These are phyloP conservation scores for Pachypeltis micranthus DNA, from an alignment of 1,140 invertebrate genomes.

Conservation along the genomic window DNA sequence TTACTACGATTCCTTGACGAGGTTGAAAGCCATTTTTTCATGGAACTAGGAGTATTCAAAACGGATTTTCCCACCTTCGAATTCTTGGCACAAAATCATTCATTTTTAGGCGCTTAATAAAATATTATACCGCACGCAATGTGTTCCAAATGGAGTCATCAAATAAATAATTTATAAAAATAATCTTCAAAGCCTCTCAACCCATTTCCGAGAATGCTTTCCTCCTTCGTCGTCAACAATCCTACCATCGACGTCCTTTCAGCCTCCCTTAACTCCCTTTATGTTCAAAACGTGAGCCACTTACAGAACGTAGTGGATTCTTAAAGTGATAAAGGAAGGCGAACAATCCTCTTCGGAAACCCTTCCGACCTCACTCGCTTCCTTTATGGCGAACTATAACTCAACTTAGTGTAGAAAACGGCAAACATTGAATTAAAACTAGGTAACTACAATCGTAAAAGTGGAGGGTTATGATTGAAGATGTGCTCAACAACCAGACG, in stretches of 20 bases:
- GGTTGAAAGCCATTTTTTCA: no score
- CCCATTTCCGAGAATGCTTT: not conserved
- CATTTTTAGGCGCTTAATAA: no score
- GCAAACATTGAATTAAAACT: not conserved
- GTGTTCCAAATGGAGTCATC: not conserved
- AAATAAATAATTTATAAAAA: not conserved
- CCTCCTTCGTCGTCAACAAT: no score
- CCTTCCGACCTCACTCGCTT: no score
- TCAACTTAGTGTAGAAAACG: not conserved
- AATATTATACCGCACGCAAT: no score
- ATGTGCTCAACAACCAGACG: no score
- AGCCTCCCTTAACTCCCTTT: not conserved
- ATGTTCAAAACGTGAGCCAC: not conserved
- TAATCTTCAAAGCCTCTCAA: no score
- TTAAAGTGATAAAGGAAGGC: not conserved
- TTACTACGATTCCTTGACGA: no score
- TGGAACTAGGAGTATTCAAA: no score
- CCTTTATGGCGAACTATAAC: not conserved
- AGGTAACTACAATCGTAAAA: not conserved
- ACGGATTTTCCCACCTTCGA: no score
- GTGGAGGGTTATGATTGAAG: not conserved
- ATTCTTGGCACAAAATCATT: no score
- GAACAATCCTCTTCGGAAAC: not conserved
- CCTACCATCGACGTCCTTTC: not conserved
- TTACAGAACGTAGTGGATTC: not conserved